phyloP scores from a whole-genome alignment of 1,140 invertebrate species.

The Cheumatopsyche charites region DNA sequence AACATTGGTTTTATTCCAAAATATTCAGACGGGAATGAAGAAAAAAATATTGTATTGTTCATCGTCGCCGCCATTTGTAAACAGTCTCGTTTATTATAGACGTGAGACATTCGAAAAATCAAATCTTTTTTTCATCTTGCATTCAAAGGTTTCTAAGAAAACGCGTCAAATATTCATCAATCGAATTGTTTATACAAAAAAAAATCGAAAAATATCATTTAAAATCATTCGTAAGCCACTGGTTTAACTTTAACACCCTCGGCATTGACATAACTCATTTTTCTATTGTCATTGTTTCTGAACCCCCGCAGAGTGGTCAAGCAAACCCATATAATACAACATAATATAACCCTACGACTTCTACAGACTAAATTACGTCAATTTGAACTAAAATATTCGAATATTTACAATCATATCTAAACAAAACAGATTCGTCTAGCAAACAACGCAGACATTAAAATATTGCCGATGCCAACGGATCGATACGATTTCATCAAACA shows the following conservation, averaged over 20 bases:
- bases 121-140: background rate
- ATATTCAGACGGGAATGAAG: too few species aligned
- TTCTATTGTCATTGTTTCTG: slow-evolving; percentile 34
- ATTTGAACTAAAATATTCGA: slow-evolving; percentile 40
- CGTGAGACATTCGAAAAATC: background rate
- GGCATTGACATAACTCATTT: slow-evolving; percentile 37
- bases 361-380: slow-evolving; percentile 42
- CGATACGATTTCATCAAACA: slow-evolving; percentile 1
- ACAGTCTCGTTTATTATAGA: too few species aligned
- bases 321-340: slow-evolving; percentile 46
- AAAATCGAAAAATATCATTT: background rate
- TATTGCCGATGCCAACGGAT: background rate
- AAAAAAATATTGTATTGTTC: too few species aligned
- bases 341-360: slow-evolving; percentile 36
- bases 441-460: slow-evolving; percentile 4
- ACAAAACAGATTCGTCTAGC: background rate
- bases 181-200: too few species aligned
- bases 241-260: slow-evolving; percentile 28
- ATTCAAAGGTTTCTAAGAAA: too few species aligned
- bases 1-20: too few species aligned
- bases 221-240: slow-evolving; percentile 25
- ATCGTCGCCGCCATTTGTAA: too few species aligned
- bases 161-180: too few species aligned
- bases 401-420: slow-evolving; percentile 5
- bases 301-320: slow-evolving; percentile 33